Evolutionary conservation across 2,888 invertebrate genomes (phyloP).

Genomic region (Acholoe squamosa): DNA sequence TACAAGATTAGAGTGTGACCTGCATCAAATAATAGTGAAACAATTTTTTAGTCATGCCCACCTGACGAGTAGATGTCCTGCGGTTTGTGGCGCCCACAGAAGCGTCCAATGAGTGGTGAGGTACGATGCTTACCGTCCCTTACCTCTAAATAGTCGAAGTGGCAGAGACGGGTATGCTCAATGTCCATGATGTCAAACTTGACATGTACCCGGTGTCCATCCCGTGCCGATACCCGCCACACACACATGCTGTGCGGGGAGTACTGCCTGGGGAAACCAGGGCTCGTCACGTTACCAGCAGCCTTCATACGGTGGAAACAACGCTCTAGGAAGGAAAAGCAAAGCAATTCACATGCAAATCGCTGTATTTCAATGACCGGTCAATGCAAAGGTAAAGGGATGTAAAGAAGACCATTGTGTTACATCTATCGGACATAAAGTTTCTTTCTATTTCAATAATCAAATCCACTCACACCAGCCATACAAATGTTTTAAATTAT

Average conservation of each 20-base stretch:
- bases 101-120: constrained; percentile 64
- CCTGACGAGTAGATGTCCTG: constrained; percentile 61
- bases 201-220: constrained; percentile 59
- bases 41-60: no score
- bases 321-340: neutral
- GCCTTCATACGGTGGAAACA: constrained; percentile 64
- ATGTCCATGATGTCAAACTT: constrained; percentile 67
- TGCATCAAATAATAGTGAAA: no score
- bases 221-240: constrained; percentile 66
- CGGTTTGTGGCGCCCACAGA: constrained; percentile 65
- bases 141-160: constrained; percentile 68
- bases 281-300: constrained; percentile 60
- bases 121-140: constrained; percentile 64
- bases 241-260: constrained; percentile 62
- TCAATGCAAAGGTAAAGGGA: no score
- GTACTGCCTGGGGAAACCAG: constrained; percentile 62
- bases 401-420: no score
- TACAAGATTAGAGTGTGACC: no score
- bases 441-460: no score
- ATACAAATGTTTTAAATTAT: no score
- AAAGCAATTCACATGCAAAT: no score
- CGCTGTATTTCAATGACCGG: no score
- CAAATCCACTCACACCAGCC: no score
- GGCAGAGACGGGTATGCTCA: constrained; percentile 64
- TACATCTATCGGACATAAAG: no score